Evolutionary conservation across 2,113 vertebrate genomes (phyloP), one percentile per base, ranked within the genome.

Genomic region (Corynorhinus townsendii): DNA sequence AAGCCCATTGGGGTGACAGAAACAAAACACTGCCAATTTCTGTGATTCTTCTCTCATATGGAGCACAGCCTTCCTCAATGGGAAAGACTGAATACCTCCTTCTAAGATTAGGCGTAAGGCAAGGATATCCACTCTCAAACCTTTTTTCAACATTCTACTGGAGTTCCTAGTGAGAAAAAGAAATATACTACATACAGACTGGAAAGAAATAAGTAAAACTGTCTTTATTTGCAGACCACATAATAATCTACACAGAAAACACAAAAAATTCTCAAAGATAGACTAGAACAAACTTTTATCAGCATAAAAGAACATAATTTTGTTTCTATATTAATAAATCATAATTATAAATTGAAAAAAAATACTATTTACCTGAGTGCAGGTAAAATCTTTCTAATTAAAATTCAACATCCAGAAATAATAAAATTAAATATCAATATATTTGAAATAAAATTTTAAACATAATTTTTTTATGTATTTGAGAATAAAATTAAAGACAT

Each of bases 351-450:
- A 22, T 47, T n/a, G 2, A 89, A 69, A 71, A 52, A 22, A 7
- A 80, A 62, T 59, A 64, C 9, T 1, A 76, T 66, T 86, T 83
- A 28, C 16, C 16, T 79, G 24, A 26, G 26, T 3, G 3, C 12
- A 88, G 6, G 43, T 14, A 43, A 83, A 81, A 45, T 0, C 33
- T 89, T 82, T 76, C 26, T 62, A 89, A 79, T 16, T 69, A 72
- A 75, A 10, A 72, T 49, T 71, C 24, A 83, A 76, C 66, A 71
- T 72, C 11, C 43, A 93, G 45, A 72, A 73, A 6, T 6, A 84
- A 8, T 85, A 71, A 77, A 96, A 54, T 84, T 66, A 92, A 81
- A 81, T 56, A 85, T 12, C 33, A 4, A 80, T 35, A 52, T 1
- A 56, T 49, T 56, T 49, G 1, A 35, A 7, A 56, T 54, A 73